Evolutionary conservation across 2,888 invertebrate species (phyloP).

Genomic region (Drosophila koepferae): DNA sequence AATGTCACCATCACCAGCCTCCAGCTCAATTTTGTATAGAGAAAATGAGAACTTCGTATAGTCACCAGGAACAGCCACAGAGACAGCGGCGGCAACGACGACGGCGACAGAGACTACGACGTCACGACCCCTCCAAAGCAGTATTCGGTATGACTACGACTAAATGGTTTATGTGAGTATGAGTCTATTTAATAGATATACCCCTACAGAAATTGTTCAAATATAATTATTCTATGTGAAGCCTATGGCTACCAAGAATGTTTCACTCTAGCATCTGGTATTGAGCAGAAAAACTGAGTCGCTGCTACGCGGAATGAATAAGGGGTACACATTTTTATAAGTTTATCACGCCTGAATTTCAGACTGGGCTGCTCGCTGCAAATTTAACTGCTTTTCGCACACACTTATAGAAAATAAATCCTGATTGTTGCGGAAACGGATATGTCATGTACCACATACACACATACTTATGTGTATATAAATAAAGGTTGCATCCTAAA

Average conservation of each 20-base stretch:
- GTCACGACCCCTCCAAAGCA: background rate
- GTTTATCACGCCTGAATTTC: slow-evolving; percentile 4
- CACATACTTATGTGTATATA: slow-evolving; percentile 15
- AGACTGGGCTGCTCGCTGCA: background rate
- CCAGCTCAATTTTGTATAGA: slow-evolving; percentile 24
- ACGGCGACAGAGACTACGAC: background rate
- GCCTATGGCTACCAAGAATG: background rate
- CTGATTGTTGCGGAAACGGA: slow-evolving; percentile 69
- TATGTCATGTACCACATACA: slow-evolving; percentile 47
- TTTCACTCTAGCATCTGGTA: background rate
- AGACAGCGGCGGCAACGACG: background rate
- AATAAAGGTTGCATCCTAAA: background rate
- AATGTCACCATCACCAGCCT: slow-evolving; percentile 25
- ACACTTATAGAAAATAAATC: slow-evolving; percentile 33
- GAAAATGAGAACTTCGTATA: slow-evolving; percentile 29
- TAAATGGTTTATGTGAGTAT: slow-evolving; percentile 24
- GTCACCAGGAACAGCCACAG: slow-evolving; percentile 5
- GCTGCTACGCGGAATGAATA: background rate
- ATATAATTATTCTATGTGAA: slow-evolving; percentile 4
- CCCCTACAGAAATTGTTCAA: slow-evolving; percentile 8
- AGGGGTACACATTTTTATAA: background rate
- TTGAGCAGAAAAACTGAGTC: background rate
- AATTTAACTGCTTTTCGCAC: slow-evolving; percentile 5
- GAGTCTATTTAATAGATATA: slow-evolving; percentile 6
- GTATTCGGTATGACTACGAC: slow-evolving; percentile 15